Evolutionary conservation across 2,113 vertebrate species (phyloP).

Genomic region (Sus scrofa): DNA sequence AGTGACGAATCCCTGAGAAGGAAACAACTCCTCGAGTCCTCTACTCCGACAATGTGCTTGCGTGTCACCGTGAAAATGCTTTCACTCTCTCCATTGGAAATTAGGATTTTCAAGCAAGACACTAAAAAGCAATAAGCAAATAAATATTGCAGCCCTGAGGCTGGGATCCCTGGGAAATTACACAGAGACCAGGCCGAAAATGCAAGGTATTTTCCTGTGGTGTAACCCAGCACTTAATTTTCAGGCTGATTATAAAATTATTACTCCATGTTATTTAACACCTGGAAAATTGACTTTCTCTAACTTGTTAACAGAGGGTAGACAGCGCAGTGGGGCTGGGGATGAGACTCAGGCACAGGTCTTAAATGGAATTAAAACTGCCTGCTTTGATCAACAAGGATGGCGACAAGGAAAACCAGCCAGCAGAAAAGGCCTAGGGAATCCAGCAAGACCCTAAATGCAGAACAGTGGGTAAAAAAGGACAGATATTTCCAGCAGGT

Average conservation of each 20-base stretch:
- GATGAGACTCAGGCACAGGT: background rate
- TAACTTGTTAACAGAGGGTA: background rate
- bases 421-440: background rate
- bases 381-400: background rate
- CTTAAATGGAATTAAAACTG: background rate
- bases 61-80: background rate
- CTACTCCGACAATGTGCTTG: background rate
- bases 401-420: background rate
- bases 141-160: background rate
- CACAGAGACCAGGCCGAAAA: background rate
- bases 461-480: conserved; percentile 57
- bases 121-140: background rate
- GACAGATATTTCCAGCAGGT: conserved; percentile 73
- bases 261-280: conserved; percentile 25
- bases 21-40: background rate
- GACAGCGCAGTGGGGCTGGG: background rate
- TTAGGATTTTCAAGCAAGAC: background rate
- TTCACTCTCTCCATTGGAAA: background rate
- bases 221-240: background rate
- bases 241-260: conserved; percentile 2
- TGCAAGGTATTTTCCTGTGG: background rate
- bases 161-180: background rate
- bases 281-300: conserved; percentile 8
- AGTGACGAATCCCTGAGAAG: background rate
- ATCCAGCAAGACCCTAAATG: conserved; percentile 51